Percentiles rank a stretch among this genome's conserved stretches.
Evolutionary conservation across 2,113 vertebrate genomes (phyloP).

Genomic region (Brachypodius melanocephalos): DNA sequence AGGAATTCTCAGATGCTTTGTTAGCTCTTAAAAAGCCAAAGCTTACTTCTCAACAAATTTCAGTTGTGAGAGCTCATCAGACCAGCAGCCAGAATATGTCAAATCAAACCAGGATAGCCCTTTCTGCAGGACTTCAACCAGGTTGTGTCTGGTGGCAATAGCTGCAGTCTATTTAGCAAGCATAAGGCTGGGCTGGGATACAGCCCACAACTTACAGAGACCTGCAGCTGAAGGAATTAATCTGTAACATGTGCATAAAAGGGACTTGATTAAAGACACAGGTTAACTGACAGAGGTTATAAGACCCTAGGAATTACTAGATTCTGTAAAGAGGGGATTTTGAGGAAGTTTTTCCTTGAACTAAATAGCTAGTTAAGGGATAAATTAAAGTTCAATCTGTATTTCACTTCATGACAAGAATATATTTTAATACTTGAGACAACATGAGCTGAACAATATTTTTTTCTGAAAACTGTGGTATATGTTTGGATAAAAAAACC

Average conservation of each 20-base stretch:
- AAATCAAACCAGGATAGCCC: neutral
- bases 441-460: neutral
- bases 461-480: neutral
- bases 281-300: neutral
- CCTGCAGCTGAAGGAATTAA: neutral
- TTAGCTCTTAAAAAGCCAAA: conserved; percentile 8
- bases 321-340: neutral
- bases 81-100: neutral
- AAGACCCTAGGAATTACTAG: neutral
- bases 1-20: neutral
- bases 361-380: neutral
- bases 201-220: neutral
- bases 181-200: neutral
- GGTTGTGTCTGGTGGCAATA: neutral
- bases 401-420: neutral
- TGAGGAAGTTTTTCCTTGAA: neutral
- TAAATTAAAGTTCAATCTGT: neutral
- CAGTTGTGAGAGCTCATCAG: neutral
- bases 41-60: neutral
- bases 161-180: neutral
- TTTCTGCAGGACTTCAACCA: neutral
- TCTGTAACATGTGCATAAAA: neutral
- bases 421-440: neutral
- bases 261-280: neutral
- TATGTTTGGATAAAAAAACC: neutral